Evolutionary conservation across 2,888 invertebrate genomes (phyloP).

Genomic region (Nasonia oneida): DNA sequence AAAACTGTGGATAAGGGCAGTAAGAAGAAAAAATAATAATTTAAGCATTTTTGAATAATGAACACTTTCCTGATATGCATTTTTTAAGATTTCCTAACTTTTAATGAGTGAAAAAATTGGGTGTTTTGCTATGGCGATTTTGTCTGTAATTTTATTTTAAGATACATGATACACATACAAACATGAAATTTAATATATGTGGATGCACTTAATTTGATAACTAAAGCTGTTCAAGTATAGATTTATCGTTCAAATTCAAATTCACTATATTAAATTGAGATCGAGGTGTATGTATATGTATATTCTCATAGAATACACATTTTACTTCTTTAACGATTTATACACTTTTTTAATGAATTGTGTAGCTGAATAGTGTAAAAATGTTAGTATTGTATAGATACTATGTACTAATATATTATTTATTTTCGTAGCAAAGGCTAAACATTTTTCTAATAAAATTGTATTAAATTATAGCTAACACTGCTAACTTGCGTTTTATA

Average conservation of each 20-base stretch:
- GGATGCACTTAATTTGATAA: not conserved
- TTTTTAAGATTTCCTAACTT: not conserved
- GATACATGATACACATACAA: not conserved
- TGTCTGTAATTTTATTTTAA: not conserved
- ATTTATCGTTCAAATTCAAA: not conserved
- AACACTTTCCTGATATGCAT: not conserved
- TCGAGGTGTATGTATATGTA: not conserved
- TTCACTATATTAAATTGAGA: not conserved
- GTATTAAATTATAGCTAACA: not conserved
- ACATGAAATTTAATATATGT: not conserved
- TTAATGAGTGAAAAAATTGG: not conserved
- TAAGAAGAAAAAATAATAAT: slow-evolving; percentile 71
- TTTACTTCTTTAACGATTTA: not conserved
- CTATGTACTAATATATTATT: not conserved
- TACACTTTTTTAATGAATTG: not conserved
- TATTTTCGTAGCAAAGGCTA: not conserved
- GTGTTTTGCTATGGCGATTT: not conserved
- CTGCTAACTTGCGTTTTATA: not conserved
- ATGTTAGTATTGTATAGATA: not conserved
- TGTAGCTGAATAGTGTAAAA: not conserved
- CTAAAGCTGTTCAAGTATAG: not conserved
- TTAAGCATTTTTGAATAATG: not conserved
- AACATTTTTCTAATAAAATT: not conserved
- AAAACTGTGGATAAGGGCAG: slow-evolving; percentile 67
- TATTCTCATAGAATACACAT: not conserved